Base-by-base conservation (phyloP, 2,113 vertebrate genomes). In the Channa argus region DNA sequence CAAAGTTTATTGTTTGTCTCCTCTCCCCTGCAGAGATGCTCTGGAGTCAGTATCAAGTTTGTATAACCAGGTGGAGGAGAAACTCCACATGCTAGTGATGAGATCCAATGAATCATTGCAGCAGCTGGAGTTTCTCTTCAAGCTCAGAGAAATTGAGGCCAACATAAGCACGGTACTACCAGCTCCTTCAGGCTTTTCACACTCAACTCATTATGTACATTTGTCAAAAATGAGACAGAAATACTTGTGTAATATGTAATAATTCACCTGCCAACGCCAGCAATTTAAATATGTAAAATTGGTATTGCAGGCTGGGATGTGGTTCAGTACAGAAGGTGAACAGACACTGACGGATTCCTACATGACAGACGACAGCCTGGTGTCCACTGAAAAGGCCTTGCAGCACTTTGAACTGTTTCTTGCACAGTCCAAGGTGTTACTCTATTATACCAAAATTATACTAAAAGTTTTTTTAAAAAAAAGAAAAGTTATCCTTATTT, bases 11-110 rank as follows among this genome's bases (percentile, higher is more conserved):
- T 39, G 8, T 80, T 13, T 71, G 2, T 36, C 8, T 47, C 10
- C 13, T 6, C 54, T 3, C 67, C 13, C 6, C 34, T 60, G 1
- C 83, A 98, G 97, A 88, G 88, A 91, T 8, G 90, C 91, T 44
- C 80, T 98, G 88, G 95, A 95, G 10, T 74, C 76, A 0, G 95
- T 95, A 0, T 88, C 95, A 0, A 69, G 75, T 38, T 91, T 97
- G 41, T 99, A 99, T 49, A 94, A 94, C 68, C 95, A 92, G 34
- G 91, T 98, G 84, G 97, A 98, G 10, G 97, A 97, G 78, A 94
- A 94, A 47, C 95, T 99, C 2, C 97, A 99, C 11, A 79, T 80
- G 12, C 88, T 99, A 55, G 98, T 98, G 87, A 96, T 95, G 39
- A 92, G 88, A 0, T 99, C 98, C 66, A 99, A 98, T 61, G 83